Base-by-base conservation (phyloP, 2,113 vertebrate species). In the Xyliphius kryptos region DNA sequence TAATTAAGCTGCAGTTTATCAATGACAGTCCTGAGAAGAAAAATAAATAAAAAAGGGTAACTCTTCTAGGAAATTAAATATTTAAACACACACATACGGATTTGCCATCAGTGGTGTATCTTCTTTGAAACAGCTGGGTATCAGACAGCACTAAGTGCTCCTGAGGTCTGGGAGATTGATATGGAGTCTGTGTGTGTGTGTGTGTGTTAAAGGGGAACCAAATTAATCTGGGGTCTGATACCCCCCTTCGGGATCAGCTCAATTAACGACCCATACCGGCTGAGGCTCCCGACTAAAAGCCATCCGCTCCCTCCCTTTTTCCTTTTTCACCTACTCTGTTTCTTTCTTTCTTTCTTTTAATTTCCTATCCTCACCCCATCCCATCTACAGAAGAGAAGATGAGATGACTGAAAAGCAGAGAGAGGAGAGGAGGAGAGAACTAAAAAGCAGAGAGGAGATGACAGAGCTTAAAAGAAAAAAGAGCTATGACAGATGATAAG, bases 181-280 rank as follows among this genome's bases (percentile, higher is more conserved):
- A 64, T n/a, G 36, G 68, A 54, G 61, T 61, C 62, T 66, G 59
- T 59, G 60, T 53, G 64, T 56, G 63, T 66, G 50, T 54, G 63
- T 21, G 44, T 16, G n/a, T 11, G 51, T 56, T 40, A 26, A 65
- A 67, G 66, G 60, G 61, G 56, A 68, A 66, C 70, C 66, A 73
- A 73, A 73, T 73, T 73, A 68, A 73, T 68, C 70, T 73, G 61
- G 70, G 70, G 66, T 73, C 70, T 65, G 70, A 68, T 73, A 73
- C 70, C 61, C 70, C 70, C 70, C 70, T 73, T 56, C 19, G 70
- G 66, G 70, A 65, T 56, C 43, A 68, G 70, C 66, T 73, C 70
- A 73, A 73, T 73, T 73, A 73, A 68, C 66, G 66, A 40, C 63
- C 61, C 51, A 56, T 59, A 68, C 70, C 70, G 70, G 70, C 70